These are phyloP conservation scores for Bradysia coprophila DNA, from an alignment of 1,140 invertebrate genomes.

Conservation along the genomic window DNA sequence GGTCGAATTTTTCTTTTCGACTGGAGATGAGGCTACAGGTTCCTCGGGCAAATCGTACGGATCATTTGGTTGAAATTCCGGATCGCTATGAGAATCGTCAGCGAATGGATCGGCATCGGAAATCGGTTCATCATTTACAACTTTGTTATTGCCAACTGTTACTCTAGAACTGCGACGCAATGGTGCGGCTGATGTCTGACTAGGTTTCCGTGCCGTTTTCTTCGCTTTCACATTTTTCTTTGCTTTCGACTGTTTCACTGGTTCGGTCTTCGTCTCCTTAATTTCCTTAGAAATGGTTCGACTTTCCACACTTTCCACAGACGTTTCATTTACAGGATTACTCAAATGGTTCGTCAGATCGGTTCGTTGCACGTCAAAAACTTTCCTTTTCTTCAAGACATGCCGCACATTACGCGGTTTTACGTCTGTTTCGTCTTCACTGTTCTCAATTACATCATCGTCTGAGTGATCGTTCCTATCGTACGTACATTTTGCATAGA, in stretches of 20 bases:
- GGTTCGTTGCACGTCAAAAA: too few relatives aligned
- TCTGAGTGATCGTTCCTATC: constrained; percentile 12
- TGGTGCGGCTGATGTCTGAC: constrained; percentile 2
- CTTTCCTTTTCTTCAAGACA: too few relatives aligned
- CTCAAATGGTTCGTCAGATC: too few relatives aligned
- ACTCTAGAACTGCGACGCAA: too few relatives aligned
- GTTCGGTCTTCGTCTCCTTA: neutral
- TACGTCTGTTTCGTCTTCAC: constrained; percentile 15
- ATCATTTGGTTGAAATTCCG: too few relatives aligned
- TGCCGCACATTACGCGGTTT: too few relatives aligned
- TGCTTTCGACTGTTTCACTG: neutral
- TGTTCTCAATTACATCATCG: constrained; percentile 19
- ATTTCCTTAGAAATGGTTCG: neutral
- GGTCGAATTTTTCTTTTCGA: constrained; percentile 1
- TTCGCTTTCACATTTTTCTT: neutral
- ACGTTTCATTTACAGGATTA: too few relatives aligned
- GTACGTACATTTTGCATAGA: neutral
- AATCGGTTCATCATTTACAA: neutral
- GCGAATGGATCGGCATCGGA: neutral
- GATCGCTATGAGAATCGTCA: constrained; percentile 3
- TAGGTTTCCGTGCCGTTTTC: neutral
- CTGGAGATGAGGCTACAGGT: too few relatives aligned
- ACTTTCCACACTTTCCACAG: too few relatives aligned
- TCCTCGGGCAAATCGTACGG: too few relatives aligned
- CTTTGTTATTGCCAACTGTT: neutral